Conservation (phyloP, 2,888 invertebrate genomes). For the Torymus aiolomorphi region DNA sequence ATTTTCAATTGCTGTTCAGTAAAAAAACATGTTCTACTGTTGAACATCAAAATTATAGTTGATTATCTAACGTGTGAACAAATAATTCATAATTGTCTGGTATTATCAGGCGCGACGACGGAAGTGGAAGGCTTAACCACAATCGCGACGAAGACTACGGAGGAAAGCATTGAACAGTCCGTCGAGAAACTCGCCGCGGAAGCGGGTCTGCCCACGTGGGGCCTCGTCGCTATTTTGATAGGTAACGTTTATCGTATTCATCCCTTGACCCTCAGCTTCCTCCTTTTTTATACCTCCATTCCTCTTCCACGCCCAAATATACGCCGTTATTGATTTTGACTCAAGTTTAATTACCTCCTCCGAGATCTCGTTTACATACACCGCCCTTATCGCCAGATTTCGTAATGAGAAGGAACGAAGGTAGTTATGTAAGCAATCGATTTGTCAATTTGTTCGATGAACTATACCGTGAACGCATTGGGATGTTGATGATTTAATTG, state of each 20-base stretch:
- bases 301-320: not conserved
- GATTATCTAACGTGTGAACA: not conserved
- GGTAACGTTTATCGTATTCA: constrained; percentile 73
- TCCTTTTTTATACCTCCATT: not conserved
- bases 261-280: not conserved
- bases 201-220: constrained; percentile 90
- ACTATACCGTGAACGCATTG: too few relatives aligned
- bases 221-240: constrained; percentile 88
- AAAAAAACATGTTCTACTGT: too few relatives aligned
- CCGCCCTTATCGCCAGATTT: not conserved
- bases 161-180: constrained; percentile 76
- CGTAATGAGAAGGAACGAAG: not conserved
- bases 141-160: constrained; percentile 67
- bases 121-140: constrained; percentile 60
- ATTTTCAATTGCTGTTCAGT: too few relatives aligned
- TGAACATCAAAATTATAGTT: too few relatives aligned
- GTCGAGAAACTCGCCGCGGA: constrained; percentile 82
- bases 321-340: too few relatives aligned
- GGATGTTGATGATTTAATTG: too few relatives aligned
- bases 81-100: constrained; percentile 3
- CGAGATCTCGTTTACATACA: too few relatives aligned
- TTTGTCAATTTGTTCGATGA: not conserved
- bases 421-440: constrained; percentile 1
- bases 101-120: constrained; percentile 26
- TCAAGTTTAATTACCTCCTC: too few relatives aligned